Evolutionary conservation across 2,888 invertebrate genomes (phyloP).

Genomic region (Chloromyia formosa): DNA sequence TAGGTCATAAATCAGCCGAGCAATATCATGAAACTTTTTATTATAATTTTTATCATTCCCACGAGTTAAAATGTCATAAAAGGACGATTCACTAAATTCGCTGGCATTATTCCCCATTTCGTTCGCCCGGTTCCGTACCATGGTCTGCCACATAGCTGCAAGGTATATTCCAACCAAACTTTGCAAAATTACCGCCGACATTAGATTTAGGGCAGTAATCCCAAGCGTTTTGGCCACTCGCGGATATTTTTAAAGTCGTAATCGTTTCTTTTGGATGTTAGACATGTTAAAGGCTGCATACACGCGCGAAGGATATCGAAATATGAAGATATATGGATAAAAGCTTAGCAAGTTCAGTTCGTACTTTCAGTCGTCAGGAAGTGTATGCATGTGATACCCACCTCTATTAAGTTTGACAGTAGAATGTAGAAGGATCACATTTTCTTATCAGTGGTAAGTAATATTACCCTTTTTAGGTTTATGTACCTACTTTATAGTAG

Average conservation of each 20-base stretch:
- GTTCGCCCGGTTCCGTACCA: neutral
- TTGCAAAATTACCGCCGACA: conserved; percentile 11
- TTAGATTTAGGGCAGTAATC: conserved; percentile 26
- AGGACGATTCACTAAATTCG: conserved; percentile 53
- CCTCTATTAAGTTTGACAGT: too few species aligned
- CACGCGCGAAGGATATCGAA: too few species aligned
- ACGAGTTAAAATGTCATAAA: conserved; percentile 55
- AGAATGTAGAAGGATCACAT: too few species aligned
- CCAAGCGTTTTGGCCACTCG: neutral
- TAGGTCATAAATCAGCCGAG: conserved; percentile 53
- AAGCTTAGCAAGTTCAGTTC: too few species aligned
- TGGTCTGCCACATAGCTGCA: neutral
- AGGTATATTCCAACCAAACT: neutral
- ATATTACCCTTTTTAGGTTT: too few species aligned
- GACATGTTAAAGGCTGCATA: neutral
- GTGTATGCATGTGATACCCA: too few species aligned
- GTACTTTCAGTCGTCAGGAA: too few species aligned
- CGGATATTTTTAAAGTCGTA: neutral
- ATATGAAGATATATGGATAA: too few species aligned
- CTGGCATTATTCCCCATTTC: conserved; percentile 51
- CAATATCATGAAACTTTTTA: conserved; percentile 54
- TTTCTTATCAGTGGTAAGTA: too few species aligned
- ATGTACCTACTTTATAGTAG: too few species aligned
- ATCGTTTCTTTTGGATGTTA: neutral
- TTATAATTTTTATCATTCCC: conserved; percentile 54